Evolutionary conservation across 1,140 invertebrate genomes (phyloP), one percentile per base, ranked within the genome.

Genomic region (Bombus difficillimus): DNA sequence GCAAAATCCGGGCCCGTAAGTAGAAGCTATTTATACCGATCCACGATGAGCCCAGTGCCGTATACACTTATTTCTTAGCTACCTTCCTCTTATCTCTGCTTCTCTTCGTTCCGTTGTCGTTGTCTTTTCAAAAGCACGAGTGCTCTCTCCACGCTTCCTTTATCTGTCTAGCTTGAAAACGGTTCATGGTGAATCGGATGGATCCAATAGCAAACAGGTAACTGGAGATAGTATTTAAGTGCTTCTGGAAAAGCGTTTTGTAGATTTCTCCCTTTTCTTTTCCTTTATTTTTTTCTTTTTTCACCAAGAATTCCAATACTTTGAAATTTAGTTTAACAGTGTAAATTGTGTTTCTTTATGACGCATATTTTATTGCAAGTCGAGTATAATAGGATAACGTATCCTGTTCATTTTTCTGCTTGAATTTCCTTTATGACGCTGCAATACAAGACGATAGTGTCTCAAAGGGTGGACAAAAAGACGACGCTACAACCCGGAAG

Each of bases 11-110:
- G 57, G 77, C 72, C 64, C 81, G 68, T 86, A 91, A 91, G 77
- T 83, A 83, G 75, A 68, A 69, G 75, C 79, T 91, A 90, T 91
- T 90, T 91, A 88, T 85, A 91, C 66, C 43, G 79, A 85, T 86
- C 73, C 79, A 66, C 68, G 77, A 73, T 76, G 47, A 83, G n/a
- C 28, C 28, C 57, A 77, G 77, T 59, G n/a, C 43, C 53, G 57
- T 72, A 81, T 71, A 80, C 25, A 32, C 69, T 82, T 81, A 84
- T 86, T 83, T 83, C 73, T 66, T 81, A 80, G 41, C 73, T 41
- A 39, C 18, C 39, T 34, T 77, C 47, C 57, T 73, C 64, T 76
- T 86, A 79, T 80, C 78, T 71, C 6, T 22, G 32, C 22, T 37
- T 12, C 28, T 74, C n/a, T 69, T n/a, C 41, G 25, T 47, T 75